These are phyloP conservation scores for Muscicapa adusta DNA, from an alignment of 2,113 vertebrate species.

Conservation along the genomic window DNA sequence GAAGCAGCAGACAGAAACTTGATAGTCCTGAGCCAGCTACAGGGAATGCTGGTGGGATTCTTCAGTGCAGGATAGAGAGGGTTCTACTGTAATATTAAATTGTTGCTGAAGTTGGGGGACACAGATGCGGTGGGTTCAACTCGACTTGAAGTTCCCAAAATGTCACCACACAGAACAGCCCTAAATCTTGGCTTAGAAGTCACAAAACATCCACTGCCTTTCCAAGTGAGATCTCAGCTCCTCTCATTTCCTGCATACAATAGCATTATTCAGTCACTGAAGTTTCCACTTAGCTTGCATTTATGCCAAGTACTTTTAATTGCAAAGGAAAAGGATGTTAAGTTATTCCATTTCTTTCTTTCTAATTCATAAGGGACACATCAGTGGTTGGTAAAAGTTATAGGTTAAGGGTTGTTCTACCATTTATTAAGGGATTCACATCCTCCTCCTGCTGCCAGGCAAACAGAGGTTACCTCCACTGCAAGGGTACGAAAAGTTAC, in stretches of 20 bases:
- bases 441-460: not conserved
- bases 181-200: conserved; percentile 27
- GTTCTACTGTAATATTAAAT: not conserved
- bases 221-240: conserved; percentile 18
- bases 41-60: not conserved
- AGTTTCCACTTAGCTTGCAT: conserved; percentile 64
- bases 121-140: not conserved
- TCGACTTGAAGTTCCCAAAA: not conserved
- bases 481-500: not conserved
- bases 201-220: conserved; percentile 31
- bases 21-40: not conserved
- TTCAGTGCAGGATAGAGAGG: not conserved
- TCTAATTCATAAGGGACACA: conserved; percentile 30
- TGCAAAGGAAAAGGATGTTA: conserved; percentile 63
- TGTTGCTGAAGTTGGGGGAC: not conserved
- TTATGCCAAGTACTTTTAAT: conserved; percentile 65
- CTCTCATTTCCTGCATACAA: conserved; percentile 57
- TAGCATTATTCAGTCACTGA: conserved; percentile 58
- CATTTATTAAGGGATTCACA: not conserved
- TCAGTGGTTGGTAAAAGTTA: conserved; percentile 12
- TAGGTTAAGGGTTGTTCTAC: not conserved
- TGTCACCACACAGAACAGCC: not conserved
- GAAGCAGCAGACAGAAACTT: not conserved
- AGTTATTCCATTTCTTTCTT: conserved; percentile 44
- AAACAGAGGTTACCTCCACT: not conserved